Evolutionary conservation across 2,888 invertebrate genomes (phyloP), one percentile per base, ranked within the genome.

Genomic region (Choristoneura rosaceana): DNA sequence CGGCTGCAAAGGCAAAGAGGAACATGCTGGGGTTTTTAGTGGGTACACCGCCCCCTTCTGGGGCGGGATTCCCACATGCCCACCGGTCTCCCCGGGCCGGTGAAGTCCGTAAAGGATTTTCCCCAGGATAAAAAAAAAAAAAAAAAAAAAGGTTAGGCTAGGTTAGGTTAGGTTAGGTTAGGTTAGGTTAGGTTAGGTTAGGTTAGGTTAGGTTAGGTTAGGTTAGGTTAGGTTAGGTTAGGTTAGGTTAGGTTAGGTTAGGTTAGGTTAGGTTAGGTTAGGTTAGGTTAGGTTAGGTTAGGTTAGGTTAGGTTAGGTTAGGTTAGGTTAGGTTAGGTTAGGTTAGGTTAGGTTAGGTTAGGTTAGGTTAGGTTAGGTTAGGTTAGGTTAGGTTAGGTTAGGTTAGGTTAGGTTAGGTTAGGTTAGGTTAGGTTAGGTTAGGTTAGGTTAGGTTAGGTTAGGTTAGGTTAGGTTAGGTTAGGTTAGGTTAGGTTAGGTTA

Each of bases 321-420:
- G 76, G 76, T 76, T 76, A 74, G 70, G 70, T 70, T 70, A 75
- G 75, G 74, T 75, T 71, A 75, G 76, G 74, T 76, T 75, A 75
- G 76, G 75, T 76, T 75, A 75, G 76, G 74, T 76, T 75, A 75
- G 76, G 74, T 76, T 75, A 75, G 76, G 74, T 76, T 75, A 75
- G 76, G 74, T 76, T 74, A 74, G 75, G 74, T 75, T 74, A 71
- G 75, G 74, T 75, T 74, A 74, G 75, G 74, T 75, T 74, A 74
- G 75, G 75, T 75, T 75, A 75, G 75, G 75, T 75, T 75, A 75
- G 75, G 75, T 75, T 75, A 75, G 67, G 67, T 67, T 67, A 12
- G 67, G 71, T 71, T 71, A 67, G 63, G 67, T 67, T 63, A 62
- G 71, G 70, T 71, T 71, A 71, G 66, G 71, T 71, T 71, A 71